Conservation (phyloP, 2,888 invertebrate genomes). For the Sipha maydis region DNA sequence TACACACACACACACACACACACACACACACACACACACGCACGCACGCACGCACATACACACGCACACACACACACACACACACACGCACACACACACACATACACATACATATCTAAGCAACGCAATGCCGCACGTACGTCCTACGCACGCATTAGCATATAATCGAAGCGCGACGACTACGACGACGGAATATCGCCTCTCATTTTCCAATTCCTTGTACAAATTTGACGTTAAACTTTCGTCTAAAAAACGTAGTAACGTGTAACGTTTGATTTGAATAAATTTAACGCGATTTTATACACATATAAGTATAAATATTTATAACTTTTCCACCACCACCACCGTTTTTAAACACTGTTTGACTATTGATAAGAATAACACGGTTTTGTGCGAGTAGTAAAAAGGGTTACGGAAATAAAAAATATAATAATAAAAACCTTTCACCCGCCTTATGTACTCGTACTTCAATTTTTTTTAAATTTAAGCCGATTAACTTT, state of each 20-base stretch:
- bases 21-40: not conserved
- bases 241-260: constrained; percentile 9
- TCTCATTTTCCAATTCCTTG: not conserved
- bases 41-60: not conserved
- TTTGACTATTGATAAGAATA: constrained; percentile 15
- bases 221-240: constrained; percentile 8
- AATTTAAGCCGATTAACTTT: not conserved
- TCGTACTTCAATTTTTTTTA: not conserved
- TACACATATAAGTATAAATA: not conserved
- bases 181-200: not conserved
- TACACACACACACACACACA: not conserved
- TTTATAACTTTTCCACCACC: not conserved
- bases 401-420: not conserved
- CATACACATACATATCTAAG: not conserved
- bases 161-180: constrained; percentile 14
- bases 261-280: constrained; percentile 12
- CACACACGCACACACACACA: too few relatives aligned
- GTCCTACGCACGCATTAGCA: constrained; percentile 6
- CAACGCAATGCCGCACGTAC: too few relatives aligned
- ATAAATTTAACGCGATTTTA: not conserved
- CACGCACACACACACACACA: too few relatives aligned
- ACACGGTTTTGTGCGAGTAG: not conserved
- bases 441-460: not conserved
- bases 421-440: not conserved
- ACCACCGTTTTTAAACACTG: not conserved